Conservation (phyloP, 23 tunicate genomes). For the Aplidium turbinatum region DNA sequence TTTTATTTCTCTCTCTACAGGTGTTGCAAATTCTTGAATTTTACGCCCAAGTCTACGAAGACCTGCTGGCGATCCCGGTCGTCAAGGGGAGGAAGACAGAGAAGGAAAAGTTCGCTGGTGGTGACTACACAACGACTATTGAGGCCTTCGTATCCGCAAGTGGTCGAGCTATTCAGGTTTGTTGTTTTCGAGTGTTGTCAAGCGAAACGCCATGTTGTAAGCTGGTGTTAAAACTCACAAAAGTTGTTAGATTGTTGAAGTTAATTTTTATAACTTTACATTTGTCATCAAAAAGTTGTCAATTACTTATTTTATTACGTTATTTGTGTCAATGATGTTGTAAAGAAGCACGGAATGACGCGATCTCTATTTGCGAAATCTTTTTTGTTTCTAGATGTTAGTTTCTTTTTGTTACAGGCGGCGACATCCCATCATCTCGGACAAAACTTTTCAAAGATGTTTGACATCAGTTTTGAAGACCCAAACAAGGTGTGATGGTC, state of each 20-base stretch:
- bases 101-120: slow-evolving; percentile 98
- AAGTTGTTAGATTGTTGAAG: too few relatives aligned
- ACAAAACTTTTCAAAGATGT: slow-evolving; percentile 97
- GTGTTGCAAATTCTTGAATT: slow-evolving; percentile 79
- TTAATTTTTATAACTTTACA: too few relatives aligned
- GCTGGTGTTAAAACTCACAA: too few relatives aligned
- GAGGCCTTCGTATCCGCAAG: slow-evolving; percentile 92
- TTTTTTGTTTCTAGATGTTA: too few relatives aligned
- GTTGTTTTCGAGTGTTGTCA: background rate
- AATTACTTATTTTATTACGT: too few relatives aligned
- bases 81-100: slow-evolving; percentile 90
- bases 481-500: slow-evolving; percentile 55
- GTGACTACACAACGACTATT: slow-evolving; percentile 95
- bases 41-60: slow-evolving; percentile 91
- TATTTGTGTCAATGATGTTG: too few relatives aligned
- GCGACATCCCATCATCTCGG: slow-evolving; percentile 97
- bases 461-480: slow-evolving; percentile 95
- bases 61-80: slow-evolving; percentile 88
- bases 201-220: too few relatives aligned
- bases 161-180: slow-evolving; percentile 91
- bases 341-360: too few relatives aligned
- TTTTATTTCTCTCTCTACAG: slow-evolving; percentile 30
- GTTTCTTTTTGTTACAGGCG: slow-evolving; percentile 50
- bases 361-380: too few relatives aligned
- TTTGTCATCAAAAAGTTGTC: too few relatives aligned